Evolutionary conservation across 2,888 invertebrate species (phyloP), one percentile per base, ranked within the genome.

Genomic region (Hirtodrosophila alboralis): DNA sequence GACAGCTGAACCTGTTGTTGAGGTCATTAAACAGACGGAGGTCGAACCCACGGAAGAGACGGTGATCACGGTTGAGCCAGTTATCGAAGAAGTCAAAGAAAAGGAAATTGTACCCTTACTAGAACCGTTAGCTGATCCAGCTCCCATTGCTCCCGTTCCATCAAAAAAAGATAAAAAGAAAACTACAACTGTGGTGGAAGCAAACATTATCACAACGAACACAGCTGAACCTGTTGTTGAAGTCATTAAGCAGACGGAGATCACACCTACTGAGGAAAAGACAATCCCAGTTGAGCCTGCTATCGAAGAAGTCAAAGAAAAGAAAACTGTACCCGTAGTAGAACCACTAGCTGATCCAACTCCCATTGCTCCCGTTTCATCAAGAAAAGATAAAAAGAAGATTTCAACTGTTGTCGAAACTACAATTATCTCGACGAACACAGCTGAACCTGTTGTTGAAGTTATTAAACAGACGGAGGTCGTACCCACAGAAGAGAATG

Each of bases 331-430:
- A 23, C 23, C 23, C 23, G 8, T 23, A 7, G 23, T 23, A 23
- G 23, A 23, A 23, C 6, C 23, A 23, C 1, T 5, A 7, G 37
- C 8, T 23, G 23, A 23, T 7, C 23, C 23, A 23, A 6, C 23
- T 23, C 4, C 23, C 2, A 8, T 4, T 38, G n/a, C 21, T 28
- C 5, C 27, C n/a, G n/a, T 31, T 23, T 4, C 38, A 9, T 1
- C 12, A 4, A 18, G 14, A 6, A n/a, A 23, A 0, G 26, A 57
- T 1, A 7, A 36, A 12, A 52, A 43, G 23, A 53, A 53, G 36
- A 5, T 21, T 3, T 41, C 26, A 12, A 43, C 26, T 28, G 21
- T 28, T 10, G 18, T 43, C 23, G 53, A 54, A 45, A 54, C 53
- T 16, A 45, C 16, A 12, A 54, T 26, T 9, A 38, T 21, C 13